Evolutionary conservation across 2,888 invertebrate genomes (phyloP).

Genomic region (Drosophila nr. perissopoda): DNA sequence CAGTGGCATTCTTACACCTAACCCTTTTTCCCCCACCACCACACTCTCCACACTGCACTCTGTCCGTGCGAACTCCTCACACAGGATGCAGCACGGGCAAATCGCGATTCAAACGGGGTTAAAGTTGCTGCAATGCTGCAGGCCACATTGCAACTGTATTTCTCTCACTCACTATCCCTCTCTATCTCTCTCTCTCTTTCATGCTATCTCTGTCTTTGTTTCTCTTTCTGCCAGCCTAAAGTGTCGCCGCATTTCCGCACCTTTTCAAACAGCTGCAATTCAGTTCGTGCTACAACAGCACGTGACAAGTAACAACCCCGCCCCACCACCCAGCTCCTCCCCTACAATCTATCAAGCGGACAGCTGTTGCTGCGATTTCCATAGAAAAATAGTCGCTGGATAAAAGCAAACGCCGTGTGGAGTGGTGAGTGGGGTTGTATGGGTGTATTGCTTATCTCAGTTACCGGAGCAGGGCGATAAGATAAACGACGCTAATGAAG

Average conservation of each 20-base stretch:
- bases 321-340: neutral
- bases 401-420: neutral
- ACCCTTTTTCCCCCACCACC: neutral
- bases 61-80: neutral
- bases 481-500: slow-evolving; percentile 71
- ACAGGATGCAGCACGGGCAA: slow-evolving; percentile 15
- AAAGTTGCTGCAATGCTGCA: slow-evolving; percentile 64
- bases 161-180: neutral
- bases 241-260: slow-evolving; percentile 62
- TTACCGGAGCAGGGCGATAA: slow-evolving; percentile 43
- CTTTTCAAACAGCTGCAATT: slow-evolving; percentile 41
- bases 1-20: slow-evolving; percentile 9
- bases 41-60: neutral
- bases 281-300: slow-evolving; percentile 41
- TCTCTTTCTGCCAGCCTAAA: slow-evolving; percentile 30
- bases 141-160: slow-evolving; percentile 29
- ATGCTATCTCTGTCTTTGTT: neutral
- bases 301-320: slow-evolving; percentile 41
- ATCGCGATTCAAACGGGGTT: slow-evolving; percentile 55
- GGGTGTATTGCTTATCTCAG: slow-evolving; percentile 33
- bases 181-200: neutral
- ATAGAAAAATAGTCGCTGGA: slow-evolving; percentile 18
- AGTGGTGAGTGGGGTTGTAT: neutral
- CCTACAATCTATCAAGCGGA: neutral
- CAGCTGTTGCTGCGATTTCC: slow-evolving; percentile 58